These are phyloP conservation scores for Hucho hucho DNA, from an alignment of 2,113 vertebrate genomes.

Conservation along the genomic window DNA sequence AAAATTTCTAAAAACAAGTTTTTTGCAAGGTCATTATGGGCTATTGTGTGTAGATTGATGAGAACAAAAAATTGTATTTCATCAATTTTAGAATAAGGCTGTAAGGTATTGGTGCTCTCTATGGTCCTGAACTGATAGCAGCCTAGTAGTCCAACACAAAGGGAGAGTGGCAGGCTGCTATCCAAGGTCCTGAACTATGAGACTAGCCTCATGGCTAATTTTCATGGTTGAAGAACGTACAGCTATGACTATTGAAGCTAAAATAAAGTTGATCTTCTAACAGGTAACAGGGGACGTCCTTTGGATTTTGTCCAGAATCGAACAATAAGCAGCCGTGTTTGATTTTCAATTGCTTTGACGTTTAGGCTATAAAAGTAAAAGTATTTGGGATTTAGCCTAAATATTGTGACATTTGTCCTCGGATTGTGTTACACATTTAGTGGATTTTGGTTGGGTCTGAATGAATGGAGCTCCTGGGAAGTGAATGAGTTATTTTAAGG, in stretches of 20 bases:
- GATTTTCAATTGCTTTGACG: not conserved
- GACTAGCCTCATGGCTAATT: too few species aligned
- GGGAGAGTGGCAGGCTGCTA: not conserved
- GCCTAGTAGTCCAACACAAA: not conserved
- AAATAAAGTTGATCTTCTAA: not conserved
- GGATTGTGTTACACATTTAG: not conserved
- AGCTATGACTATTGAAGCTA: too few species aligned
- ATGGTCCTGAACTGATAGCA: slow-evolving; percentile 55
- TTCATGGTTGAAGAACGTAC: too few species aligned
- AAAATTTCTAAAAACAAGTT: too few species aligned
- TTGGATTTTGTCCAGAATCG: not conserved
- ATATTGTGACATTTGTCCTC: slow-evolving; percentile 2
- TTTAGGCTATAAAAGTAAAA: too few species aligned
- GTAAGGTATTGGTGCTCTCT: slow-evolving; percentile 40
- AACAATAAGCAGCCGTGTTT: not conserved
- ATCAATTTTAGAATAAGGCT: too few species aligned
- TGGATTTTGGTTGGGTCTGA: slow-evolving; percentile 6
- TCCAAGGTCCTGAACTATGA: not conserved
- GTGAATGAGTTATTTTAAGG: not conserved
- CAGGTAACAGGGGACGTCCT: not conserved
- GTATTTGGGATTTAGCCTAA: not conserved
- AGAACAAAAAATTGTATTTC: too few species aligned
- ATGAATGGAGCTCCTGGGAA: not conserved
- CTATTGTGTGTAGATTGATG: too few species aligned
- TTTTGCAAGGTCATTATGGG: too few species aligned